A percentile compares a stretch with the other conserved stretches of the same genome.
Conservation (phyloP, 2,797 vertebrate species). For the Xiphophorus birchmanni region DNA sequence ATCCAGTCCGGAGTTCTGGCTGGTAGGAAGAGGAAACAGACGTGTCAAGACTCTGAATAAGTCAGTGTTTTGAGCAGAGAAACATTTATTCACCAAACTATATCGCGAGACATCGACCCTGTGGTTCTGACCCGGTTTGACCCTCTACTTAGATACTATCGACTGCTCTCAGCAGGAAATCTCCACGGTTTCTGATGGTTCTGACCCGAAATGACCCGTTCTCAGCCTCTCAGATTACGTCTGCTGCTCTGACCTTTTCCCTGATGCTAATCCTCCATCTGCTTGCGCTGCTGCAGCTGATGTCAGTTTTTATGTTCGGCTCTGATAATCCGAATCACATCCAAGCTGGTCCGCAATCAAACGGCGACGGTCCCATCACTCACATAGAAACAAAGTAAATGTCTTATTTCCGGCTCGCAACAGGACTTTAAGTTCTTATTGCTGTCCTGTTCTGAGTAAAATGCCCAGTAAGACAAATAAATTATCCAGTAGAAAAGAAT, state of each 20-base stretch:
- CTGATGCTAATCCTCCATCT: slow-evolving; percentile 7
- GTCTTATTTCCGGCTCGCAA: neutral
- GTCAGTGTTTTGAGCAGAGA: neutral
- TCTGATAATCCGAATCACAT: neutral
- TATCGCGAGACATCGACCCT: neutral
- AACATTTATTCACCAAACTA: neutral
- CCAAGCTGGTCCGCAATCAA: neutral
- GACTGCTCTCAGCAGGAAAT: neutral
- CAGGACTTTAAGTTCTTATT: neutral
- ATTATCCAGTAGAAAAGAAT: neutral
- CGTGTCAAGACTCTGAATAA: neutral
- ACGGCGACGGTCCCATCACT: neutral
- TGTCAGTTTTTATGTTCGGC: slow-evolving; percentile 3
- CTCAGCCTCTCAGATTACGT: slow-evolving; percentile 5
- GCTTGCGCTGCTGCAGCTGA: neutral
- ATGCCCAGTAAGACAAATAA: neutral
- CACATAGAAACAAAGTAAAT: neutral
- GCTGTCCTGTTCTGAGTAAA: neutral
- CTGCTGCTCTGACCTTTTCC: neutral
- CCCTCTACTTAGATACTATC: neutral
- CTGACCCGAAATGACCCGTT: neutral
- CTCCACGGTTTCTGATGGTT: neutral
- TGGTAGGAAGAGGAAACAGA: neutral
- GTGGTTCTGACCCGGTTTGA: neutral
- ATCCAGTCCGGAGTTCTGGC: neutral